These are phyloP conservation scores for Lepidothrix coronata DNA, from an alignment of 2,113 vertebrate genomes.

Conservation along the genomic window DNA sequence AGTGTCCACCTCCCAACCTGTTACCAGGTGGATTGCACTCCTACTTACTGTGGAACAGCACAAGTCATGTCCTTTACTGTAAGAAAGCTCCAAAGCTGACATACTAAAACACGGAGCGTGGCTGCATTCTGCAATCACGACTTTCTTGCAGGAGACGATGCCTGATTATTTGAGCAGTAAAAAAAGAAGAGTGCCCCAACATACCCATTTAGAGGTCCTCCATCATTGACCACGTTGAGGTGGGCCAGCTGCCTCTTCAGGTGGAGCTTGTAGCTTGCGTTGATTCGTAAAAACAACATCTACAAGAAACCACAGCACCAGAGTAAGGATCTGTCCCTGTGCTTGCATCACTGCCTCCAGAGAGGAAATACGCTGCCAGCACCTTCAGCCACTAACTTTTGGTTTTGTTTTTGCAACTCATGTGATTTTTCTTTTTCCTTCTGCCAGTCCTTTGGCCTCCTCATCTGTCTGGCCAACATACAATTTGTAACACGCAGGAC, in stretches of 20 bases:
- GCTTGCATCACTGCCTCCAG: background rate
- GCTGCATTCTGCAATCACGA: background rate
- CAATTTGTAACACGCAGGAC: background rate
- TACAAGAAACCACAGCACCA: constrained; percentile 54
- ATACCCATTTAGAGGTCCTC: constrained; percentile 94
- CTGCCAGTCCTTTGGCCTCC: background rate
- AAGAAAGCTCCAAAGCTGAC: background rate
- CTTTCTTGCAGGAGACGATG: background rate
- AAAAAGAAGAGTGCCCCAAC: background rate
- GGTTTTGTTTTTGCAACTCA: background rate
- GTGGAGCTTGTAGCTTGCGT: constrained; percentile 91
- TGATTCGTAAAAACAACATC: constrained; percentile 94
- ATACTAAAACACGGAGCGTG: accelerated
- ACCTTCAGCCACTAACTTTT: accelerated
- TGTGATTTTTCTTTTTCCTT: background rate
- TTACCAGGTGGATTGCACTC: background rate
- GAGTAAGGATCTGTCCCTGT: background rate
- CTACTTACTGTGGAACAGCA: background rate
- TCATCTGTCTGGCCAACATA: background rate
- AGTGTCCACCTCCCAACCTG: background rate
- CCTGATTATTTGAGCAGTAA: background rate
- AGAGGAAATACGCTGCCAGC: background rate
- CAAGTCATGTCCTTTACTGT: background rate
- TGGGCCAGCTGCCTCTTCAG: constrained; percentile 93
- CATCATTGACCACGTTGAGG: constrained; percentile 91